These are phyloP conservation scores for Rhagophthalmus giganteus DNA, from an alignment of 2,888 invertebrate genomes.

Conservation along the genomic window DNA sequence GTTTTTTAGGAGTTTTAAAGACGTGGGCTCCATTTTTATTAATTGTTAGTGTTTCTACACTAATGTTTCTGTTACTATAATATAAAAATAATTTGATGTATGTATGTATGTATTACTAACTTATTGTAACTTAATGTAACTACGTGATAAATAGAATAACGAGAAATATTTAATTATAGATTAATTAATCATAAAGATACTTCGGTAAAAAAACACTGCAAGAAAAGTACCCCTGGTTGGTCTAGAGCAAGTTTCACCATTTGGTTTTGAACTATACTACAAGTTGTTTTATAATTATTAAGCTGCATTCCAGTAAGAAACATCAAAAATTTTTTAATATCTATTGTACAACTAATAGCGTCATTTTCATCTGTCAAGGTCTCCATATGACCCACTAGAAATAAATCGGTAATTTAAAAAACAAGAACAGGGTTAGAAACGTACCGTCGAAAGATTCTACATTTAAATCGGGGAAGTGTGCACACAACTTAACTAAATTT, in stretches of 20 bases:
- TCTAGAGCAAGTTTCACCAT: slow-evolving; percentile 75
- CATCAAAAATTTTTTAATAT: slow-evolving; percentile 77
- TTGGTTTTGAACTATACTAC: slow-evolving; percentile 75
- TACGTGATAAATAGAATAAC: not conserved
- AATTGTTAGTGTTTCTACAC: too few relatives aligned
- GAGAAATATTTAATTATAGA: too few relatives aligned
- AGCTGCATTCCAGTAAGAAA: slow-evolving; percentile 80
- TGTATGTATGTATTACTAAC: slow-evolving; percentile 1
- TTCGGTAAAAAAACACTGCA: slow-evolving; percentile 82
- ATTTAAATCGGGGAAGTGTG: slow-evolving; percentile 75
- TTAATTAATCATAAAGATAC: slow-evolving; percentile 52
- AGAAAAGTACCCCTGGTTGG: slow-evolving; percentile 71
- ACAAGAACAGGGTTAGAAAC: slow-evolving; percentile 2
- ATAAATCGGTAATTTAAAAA: slow-evolving; percentile 12
- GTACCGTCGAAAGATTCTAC: slow-evolving; percentile 65
- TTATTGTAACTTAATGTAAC: not conserved
- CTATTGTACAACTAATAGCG: slow-evolving; percentile 65
- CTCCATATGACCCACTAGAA: slow-evolving; percentile 17
- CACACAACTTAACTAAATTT: slow-evolving; percentile 77
- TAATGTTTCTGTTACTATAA: too few relatives aligned
- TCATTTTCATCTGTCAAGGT: slow-evolving; percentile 7
- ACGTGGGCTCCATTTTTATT: slow-evolving; percentile 86
- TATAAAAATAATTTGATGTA: too few relatives aligned
- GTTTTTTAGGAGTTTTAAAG: slow-evolving; percentile 70
- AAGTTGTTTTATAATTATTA: slow-evolving; percentile 67